These are phyloP conservation scores for Morone chrysops DNA, from an alignment of 2,113 vertebrate genomes.

Conservation along the genomic window DNA sequence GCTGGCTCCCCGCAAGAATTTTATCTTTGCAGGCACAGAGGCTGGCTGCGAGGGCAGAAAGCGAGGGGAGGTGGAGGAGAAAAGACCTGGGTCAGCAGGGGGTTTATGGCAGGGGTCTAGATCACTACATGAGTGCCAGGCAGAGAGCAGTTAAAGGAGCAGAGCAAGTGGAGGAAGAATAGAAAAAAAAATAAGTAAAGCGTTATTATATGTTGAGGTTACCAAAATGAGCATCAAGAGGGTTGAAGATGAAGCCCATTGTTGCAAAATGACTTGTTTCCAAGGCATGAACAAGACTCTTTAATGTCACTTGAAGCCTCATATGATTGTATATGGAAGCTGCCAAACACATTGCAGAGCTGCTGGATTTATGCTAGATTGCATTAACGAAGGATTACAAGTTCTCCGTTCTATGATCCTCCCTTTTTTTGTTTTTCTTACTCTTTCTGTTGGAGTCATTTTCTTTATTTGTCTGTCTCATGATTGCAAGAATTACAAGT, in stretches of 20 bases:
- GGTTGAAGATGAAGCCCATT: neutral
- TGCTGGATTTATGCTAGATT: conserved; percentile 21
- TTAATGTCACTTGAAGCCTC: conserved; percentile 43
- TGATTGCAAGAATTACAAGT: conserved; percentile 48
- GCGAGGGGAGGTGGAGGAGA: conserved; percentile 28
- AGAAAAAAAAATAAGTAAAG: neutral
- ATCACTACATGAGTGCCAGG: conserved; percentile 8
- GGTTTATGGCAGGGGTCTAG: conserved; percentile 16
- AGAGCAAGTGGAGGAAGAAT: neutral
- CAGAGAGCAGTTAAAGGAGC: conserved; percentile 17
- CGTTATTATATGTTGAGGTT: neutral
- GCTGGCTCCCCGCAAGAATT: conserved; percentile 49
- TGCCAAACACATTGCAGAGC: conserved; percentile 32
- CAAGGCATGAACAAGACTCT: neutral
- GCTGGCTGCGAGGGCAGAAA: conserved; percentile 40
- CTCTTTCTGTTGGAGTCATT: neutral
- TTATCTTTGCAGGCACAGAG: conserved; percentile 60
- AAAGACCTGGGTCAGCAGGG: conserved; percentile 45
- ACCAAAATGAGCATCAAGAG: conserved; percentile 13
- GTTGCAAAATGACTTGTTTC: conserved; percentile 2
- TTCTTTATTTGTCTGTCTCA: conserved; percentile 1
- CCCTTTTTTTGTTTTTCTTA: conserved; percentile 25
- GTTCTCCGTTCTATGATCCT: conserved; percentile 9
- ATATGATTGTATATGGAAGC: neutral
- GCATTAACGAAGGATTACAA: conserved; percentile 58